Percentiles rank a stretch among this genome's conserved stretches.
phyloP scores from a whole-genome alignment of 2,888 invertebrate species.

The Byasa hedistus region DNA sequence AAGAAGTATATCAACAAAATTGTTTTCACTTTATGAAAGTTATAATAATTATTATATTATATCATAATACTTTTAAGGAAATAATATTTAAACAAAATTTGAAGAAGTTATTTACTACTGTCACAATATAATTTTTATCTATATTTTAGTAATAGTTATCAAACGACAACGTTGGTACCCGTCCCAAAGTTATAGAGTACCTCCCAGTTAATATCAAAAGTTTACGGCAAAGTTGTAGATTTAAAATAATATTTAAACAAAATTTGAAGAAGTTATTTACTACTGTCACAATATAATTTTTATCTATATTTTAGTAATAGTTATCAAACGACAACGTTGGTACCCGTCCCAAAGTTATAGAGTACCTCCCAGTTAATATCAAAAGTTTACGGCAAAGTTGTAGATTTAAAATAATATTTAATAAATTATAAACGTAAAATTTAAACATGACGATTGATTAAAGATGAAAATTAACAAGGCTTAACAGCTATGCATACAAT shows the following conservation, averaged over 20 bases:
- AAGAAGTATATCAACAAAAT: neutral
- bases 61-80: neutral
- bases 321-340: conserved; percentile 6
- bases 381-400: neutral
- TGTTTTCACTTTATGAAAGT: neutral
- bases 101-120: neutral
- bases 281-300: conserved; percentile 6
- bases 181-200: conserved; percentile 9
- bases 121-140: conserved; percentile 12
- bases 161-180: conserved; percentile 18
- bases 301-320: conserved; percentile 1
- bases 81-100: neutral
- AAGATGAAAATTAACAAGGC: neutral
- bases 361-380: conserved; percentile 7
- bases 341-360: conserved; percentile 18
- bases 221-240: neutral
- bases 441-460: neutral
- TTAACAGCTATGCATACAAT: neutral
- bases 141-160: neutral
- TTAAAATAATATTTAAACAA: neutral
- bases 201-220: conserved; percentile 6
- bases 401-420: conserved; percentile 1
- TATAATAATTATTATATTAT: neutral
- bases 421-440: neutral
- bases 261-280: neutral